Conservation (phyloP, 2,113 vertebrate species). For the Cercopithecus mona region DNA sequence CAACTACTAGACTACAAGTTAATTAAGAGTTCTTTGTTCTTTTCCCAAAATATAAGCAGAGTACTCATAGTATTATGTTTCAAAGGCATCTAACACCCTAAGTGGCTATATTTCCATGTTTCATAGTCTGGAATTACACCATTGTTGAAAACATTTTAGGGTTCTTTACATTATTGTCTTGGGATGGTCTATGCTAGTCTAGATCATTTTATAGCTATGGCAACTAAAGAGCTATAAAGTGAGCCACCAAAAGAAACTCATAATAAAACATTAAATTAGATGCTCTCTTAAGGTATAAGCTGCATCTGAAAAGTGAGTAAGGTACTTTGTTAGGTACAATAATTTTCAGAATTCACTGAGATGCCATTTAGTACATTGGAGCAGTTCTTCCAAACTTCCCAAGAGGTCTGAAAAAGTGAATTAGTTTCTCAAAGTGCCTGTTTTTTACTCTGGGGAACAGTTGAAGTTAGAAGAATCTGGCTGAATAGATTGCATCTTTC, state of each 20-base stretch:
- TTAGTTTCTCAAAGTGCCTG: slow-evolving; percentile 61
- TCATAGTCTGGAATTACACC: background rate
- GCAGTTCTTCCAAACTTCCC: slow-evolving; percentile 49
- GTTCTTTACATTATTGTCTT: slow-evolving; percentile 48
- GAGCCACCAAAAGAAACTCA: slow-evolving; percentile 11
- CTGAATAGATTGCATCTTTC: slow-evolving; percentile 59
- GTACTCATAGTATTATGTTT: background rate
- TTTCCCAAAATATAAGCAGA: background rate
- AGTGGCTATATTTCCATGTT: background rate
- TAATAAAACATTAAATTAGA: slow-evolving; percentile 65
- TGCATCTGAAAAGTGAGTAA: slow-evolving; percentile 40
- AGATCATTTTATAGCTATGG: slow-evolving; percentile 44
- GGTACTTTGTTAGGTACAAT: slow-evolving; percentile 30
- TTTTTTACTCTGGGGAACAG: slow-evolving; percentile 52
- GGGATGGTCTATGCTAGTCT: slow-evolving; percentile 41
- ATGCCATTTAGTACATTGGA: slow-evolving; percentile 50
- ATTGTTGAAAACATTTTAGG: slow-evolving; percentile 5
- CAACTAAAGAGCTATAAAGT: slow-evolving; percentile 49
- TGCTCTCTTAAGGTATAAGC: background rate
- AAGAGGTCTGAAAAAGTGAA: slow-evolving; percentile 54
- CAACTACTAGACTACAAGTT: background rate
- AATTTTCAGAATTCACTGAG: slow-evolving; percentile 48
- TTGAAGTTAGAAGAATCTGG: slow-evolving; percentile 46
- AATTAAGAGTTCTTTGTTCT: slow-evolving; percentile 19
- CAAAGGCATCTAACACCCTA: background rate